phyloP scores from a whole-genome alignment of 2,888 invertebrate species.

The Didymodactylos carnosus region DNA sequence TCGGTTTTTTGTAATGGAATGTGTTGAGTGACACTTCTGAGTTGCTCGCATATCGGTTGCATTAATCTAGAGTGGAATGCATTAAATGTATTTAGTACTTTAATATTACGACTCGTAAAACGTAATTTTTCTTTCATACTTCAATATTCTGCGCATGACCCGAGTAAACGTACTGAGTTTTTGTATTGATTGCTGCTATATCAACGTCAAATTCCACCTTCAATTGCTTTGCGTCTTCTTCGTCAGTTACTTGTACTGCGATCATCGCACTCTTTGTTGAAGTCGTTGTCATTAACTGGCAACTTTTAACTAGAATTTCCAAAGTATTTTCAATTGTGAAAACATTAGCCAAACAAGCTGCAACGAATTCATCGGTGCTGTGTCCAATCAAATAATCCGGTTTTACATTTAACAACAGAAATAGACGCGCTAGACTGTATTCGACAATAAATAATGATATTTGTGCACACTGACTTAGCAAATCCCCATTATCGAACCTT shows the following conservation, averaged over 20 bases:
- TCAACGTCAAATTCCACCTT: not conserved
- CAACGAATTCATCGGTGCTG: slow-evolving; percentile 3
- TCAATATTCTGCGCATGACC: too few relatives aligned
- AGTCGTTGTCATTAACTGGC: not conserved
- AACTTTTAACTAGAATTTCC: not conserved
- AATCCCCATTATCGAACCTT: not conserved
- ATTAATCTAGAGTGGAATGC: not conserved
- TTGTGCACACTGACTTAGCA: not conserved
- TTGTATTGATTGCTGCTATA: not conserved
- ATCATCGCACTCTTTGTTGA: not conserved
- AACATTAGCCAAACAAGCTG: not conserved
- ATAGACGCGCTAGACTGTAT: not conserved
- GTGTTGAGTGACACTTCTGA: not conserved
- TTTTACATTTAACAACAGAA: not conserved
- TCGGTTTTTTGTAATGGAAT: not conserved
- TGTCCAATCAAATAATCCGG: not conserved
- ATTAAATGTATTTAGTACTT: not conserved
- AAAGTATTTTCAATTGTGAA: not conserved
- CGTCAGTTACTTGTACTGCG: not conserved
- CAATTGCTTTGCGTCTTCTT: not conserved
- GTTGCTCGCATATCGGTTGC: not conserved
- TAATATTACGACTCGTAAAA: too few relatives aligned
- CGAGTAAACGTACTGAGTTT: not conserved
- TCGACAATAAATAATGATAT: not conserved
- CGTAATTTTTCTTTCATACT: too few relatives aligned